Evolutionary conservation across 2,797 vertebrate species (phyloP), one percentile per base, ranked within the genome.

Genomic region (Fundulus diaphanus): DNA sequence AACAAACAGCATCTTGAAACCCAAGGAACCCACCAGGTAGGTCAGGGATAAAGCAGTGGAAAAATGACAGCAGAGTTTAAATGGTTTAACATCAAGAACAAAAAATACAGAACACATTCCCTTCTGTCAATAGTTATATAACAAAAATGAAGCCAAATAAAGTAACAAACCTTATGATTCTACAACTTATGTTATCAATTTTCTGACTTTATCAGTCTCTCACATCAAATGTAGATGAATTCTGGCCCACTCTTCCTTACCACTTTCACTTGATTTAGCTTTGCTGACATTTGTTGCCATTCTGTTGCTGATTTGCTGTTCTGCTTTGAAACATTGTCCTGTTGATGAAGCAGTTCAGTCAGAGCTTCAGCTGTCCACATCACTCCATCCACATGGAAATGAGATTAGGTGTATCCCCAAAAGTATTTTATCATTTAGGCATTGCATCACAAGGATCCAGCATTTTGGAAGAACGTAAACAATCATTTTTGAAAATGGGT

Each of bases 71-170:
- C 12, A 59, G 29, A 59, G 16, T 59, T 56, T 8, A 56, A 4
- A n/a, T n/a, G 15, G 56, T 18, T 59, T 59, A 61, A 61, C 57
- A 61, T 22, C 57, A 61, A 61, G 59, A 24, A 61, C 18, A 61
- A 22, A 35, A 44, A 9, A 33, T 20, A 35, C 9, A 63, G 9
- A 63, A 37, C 20, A 24, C 33, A 24, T 20, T 33, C 1, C 57
- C 18, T 18, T 15, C 29, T 33, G 31, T 59, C 29, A 61, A 35
- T 33, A 61, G 33, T 22, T 35, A 61, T 29, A 5, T 9, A 61
- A 18, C 18, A 57, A 31, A 31, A 20, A 16, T 44, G n/a, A 29
- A 27, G n/a, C n/a, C 24, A 29, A 13, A 27, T 27, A 16, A 56
- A 56, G 29, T 27, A 56, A 27, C 7, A 0, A 5, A 16, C 27